These are phyloP conservation scores for Porites evermanni DNA, from an alignment of 92 coral and sea anemone species.

Conservation along the genomic window DNA sequence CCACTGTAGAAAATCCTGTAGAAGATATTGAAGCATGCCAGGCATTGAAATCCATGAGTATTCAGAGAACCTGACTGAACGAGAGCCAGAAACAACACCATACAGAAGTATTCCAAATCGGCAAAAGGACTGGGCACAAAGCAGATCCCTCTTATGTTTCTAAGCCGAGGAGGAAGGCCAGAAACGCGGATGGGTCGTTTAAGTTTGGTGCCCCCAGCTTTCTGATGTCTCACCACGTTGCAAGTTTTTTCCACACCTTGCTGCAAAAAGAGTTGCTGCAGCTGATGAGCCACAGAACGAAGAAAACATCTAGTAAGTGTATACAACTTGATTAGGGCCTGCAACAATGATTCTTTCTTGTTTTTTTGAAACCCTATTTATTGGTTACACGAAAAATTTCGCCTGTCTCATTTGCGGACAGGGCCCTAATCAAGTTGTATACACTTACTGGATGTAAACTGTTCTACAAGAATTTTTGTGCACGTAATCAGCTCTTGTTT, in stretches of 20 bases:
- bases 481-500: not conserved
- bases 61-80: constrained; percentile 29
- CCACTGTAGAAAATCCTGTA: not conserved
- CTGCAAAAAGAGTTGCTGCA: constrained; percentile 20
- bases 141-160: constrained; percentile 48
- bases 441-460: not conserved
- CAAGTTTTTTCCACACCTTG: constrained; percentile 57
- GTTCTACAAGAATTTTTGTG: not conserved
- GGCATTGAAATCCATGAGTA: constrained; percentile 39
- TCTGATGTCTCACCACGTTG: constrained; percentile 50
- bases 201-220: constrained; percentile 24
- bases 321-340: too few relatives aligned
- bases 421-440: not conserved
- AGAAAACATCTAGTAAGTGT: too few relatives aligned
- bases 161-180: constrained; percentile 45
- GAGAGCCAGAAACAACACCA: too few relatives aligned
- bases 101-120: not conserved
- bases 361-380: too few relatives aligned
- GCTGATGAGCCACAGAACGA: constrained; percentile 1
- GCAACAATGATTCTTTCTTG: too few relatives aligned
- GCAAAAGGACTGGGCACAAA: constrained; percentile 56
- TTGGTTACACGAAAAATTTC: too few relatives aligned
- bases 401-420: too few relatives aligned
- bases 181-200: constrained; percentile 24
- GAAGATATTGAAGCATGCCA: not conserved